Conservation (phyloP, 2,113 vertebrate species). For the Amphiprion percula region DNA sequence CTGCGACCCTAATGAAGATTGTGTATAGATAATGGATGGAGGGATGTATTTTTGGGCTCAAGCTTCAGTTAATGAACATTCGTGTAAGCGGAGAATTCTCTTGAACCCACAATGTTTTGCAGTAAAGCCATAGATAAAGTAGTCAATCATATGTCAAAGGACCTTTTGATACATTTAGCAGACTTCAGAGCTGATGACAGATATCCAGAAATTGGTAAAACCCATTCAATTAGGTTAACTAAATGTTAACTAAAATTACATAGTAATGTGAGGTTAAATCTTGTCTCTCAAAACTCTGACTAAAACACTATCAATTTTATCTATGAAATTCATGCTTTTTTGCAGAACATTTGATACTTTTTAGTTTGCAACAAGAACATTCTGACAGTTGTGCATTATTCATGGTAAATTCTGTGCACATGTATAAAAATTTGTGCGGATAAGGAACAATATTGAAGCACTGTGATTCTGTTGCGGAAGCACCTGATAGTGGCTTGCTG, state of each 20-base stretch:
- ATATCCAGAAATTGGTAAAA: not conserved
- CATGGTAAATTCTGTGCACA: not conserved
- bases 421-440: not conserved
- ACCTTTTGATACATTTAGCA: not conserved
- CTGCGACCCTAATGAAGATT: too few species aligned
- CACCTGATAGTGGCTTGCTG: conserved; percentile 25
- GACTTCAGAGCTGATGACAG: not conserved
- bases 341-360: not conserved
- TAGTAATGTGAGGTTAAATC: not conserved
- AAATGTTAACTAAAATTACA: not conserved
- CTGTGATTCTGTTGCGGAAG: conserved; percentile 35
- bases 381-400: not conserved
- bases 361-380: not conserved
- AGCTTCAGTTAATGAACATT: conserved; percentile 9
- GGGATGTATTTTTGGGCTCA: not conserved
- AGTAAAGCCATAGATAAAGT: not conserved
- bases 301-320: not conserved
- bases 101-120: not conserved
- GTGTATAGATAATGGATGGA: too few species aligned
- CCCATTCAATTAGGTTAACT: not conserved
- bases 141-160: not conserved
- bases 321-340: not conserved
- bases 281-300: not conserved
- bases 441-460: not conserved
- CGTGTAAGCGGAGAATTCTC: not conserved